phyloP scores from a whole-genome alignment of 2,113 vertebrate genomes.

The Drymodes brunneopygia region DNA sequence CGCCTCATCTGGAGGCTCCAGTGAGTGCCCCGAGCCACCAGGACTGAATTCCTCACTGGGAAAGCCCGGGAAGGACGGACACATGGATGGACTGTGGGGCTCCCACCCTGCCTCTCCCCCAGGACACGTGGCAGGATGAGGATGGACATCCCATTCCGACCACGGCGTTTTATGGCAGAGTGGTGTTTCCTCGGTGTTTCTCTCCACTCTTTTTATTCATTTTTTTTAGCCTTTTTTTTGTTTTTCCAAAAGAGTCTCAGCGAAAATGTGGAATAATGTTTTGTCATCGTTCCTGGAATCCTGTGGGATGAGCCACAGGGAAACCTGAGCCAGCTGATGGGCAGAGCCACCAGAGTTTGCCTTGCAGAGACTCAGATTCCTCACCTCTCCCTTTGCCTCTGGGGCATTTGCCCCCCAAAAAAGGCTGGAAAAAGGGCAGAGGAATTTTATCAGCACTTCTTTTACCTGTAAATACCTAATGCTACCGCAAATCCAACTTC shows the following conservation, averaged over 20 bases:
- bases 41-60: background rate
- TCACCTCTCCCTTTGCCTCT: background rate
- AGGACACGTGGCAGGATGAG: background rate
- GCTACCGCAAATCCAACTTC: slow-evolving; percentile 1
- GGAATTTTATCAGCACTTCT: slow-evolving; percentile 21
- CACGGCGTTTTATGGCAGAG: slow-evolving; percentile 1
- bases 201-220: background rate
- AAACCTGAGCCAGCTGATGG: slow-evolving; percentile 65
- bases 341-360: slow-evolving; percentile 60
- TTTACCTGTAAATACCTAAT: slow-evolving; percentile 64
- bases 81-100: background rate
- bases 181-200: slow-evolving; percentile 34
- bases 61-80: background rate
- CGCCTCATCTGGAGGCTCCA: slow-evolving; percentile 75
- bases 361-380: slow-evolving; percentile 2
- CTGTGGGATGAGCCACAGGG: background rate
- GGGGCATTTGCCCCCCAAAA: background rate
- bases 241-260: background rate
- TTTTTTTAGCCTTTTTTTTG: background rate
- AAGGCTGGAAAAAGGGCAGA: background rate
- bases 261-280: slow-evolving; percentile 11
- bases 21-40: background rate
- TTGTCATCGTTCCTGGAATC: slow-evolving; percentile 23
- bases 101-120: background rate
- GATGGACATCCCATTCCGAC: background rate